These are phyloP conservation scores for Hipposideros larvatus DNA, from an alignment of 2,797 vertebrate genomes.

Conservation along the genomic window DNA sequence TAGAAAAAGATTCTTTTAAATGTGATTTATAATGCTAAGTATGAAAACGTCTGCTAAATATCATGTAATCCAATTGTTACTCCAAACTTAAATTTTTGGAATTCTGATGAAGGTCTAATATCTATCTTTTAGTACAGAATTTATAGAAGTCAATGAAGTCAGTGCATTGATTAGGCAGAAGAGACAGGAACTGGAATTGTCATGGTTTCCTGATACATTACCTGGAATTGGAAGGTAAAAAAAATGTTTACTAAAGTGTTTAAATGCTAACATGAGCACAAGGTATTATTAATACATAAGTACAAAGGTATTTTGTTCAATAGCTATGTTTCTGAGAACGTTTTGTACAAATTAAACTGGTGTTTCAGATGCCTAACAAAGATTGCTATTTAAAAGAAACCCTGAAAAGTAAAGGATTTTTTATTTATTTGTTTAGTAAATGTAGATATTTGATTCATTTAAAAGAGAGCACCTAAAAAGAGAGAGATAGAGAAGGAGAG, in stretches of 20 bases:
- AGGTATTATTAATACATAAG: constrained; percentile 19
- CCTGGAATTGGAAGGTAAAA: constrained; percentile 91
- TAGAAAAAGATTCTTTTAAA: not conserved
- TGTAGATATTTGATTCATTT: not conserved
- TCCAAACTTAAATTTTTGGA: constrained; percentile 22
- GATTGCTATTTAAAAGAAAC: constrained; percentile 5
- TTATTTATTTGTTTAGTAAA: constrained; percentile 26
- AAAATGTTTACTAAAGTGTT: constrained; percentile 23
- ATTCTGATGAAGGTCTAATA: constrained; percentile 73
- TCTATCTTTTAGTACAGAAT: constrained; percentile 91
- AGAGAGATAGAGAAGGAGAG: not conserved
- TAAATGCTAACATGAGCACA: constrained; percentile 31
- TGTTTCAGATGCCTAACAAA: constrained; percentile 33
- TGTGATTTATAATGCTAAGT: constrained; percentile 18
- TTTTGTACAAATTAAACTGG: constrained; percentile 23
- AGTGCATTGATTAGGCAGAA: constrained; percentile 87
- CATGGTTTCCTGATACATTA: constrained; percentile 89
- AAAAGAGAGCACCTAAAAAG: not conserved
- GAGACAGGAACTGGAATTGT: constrained; percentile 91
- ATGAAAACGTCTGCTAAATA: not conserved
- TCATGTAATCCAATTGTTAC: not conserved
- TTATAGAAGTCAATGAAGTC: constrained; percentile 90
- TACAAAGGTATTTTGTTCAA: not conserved
- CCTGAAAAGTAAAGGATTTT: constrained; percentile 30
- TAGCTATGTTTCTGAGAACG: not conserved